These are phyloP conservation scores for Rhingia campestris DNA, from an alignment of 2,888 invertebrate genomes.

Conservation along the genomic window DNA sequence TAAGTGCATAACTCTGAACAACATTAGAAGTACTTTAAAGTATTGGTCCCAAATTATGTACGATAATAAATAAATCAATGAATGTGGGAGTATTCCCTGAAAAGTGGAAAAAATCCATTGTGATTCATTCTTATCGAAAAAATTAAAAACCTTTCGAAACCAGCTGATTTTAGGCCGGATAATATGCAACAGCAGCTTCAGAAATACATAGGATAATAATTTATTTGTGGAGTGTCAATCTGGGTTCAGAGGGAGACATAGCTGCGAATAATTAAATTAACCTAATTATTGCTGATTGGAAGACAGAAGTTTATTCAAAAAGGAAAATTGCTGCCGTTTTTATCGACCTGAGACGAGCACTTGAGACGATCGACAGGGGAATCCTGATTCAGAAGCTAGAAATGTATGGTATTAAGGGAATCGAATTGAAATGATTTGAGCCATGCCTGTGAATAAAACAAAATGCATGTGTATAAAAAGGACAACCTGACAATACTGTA, in stretches of 20 bases:
- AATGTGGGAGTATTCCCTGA: slow-evolving; percentile 6
- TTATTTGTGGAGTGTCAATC: too few species aligned
- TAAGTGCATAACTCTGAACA: neutral
- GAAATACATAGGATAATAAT: too few species aligned
- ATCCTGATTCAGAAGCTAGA: slow-evolving; percentile 16
- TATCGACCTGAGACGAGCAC: too few species aligned
- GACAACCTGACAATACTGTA: too few species aligned
- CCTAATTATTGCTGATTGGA: too few species aligned
- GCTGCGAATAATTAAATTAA: too few species aligned
- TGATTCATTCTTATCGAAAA: slow-evolving; percentile 7
- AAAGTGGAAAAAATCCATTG: slow-evolving; percentile 12
- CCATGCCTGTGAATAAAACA: neutral
- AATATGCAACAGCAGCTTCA: slow-evolving; percentile 11
- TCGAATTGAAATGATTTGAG: slow-evolving; percentile 13
- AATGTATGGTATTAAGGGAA: slow-evolving; percentile 17
- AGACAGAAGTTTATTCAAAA: too few species aligned
- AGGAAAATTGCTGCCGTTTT: too few species aligned
- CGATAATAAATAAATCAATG: slow-evolving; percentile 15
- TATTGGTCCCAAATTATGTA: neutral
- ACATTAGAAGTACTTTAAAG: neutral
- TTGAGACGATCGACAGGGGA: slow-evolving; percentile 11
- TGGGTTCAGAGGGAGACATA: too few species aligned
- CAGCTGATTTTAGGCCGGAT: slow-evolving; percentile 2
- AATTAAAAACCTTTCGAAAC: neutral
- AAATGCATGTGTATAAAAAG: too few species aligned